phyloP scores from a whole-genome alignment of 1,140 invertebrate genomes.

The Cataglyphis hispanica region DNA sequence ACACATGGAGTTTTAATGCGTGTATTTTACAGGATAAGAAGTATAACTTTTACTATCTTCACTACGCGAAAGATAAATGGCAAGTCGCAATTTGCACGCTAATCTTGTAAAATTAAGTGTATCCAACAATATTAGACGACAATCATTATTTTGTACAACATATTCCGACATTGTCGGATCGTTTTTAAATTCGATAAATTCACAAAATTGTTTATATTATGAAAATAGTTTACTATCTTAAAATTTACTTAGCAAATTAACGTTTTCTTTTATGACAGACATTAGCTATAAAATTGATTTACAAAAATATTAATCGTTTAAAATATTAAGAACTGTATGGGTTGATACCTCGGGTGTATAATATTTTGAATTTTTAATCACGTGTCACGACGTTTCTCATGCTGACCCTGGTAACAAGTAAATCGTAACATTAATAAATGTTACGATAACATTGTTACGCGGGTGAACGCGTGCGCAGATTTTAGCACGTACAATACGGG shows the following conservation, averaged over 20 bases:
- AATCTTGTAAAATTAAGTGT: conserved; percentile 20
- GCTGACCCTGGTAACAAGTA: conserved; percentile 1
- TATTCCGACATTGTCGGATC: background rate
- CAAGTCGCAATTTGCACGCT: conserved; percentile 22
- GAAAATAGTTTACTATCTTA: background rate
- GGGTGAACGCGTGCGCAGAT: conserved; percentile 41
- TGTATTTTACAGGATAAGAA: conserved; percentile 39
- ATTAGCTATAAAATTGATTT: background rate
- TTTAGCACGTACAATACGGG: conserved; percentile 55
- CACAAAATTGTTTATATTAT: background rate
- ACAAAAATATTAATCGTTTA: conserved; percentile 12
- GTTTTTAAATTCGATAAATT: background rate
- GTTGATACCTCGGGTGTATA: background rate
- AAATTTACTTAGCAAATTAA: conserved; percentile 6
- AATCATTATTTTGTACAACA: conserved; percentile 13
- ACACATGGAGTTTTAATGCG: conserved; percentile 45
- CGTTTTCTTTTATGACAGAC: background rate
- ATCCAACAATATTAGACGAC: background rate
- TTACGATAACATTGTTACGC: conserved; percentile 49
- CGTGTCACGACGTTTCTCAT: conserved; percentile 31
- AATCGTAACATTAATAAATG: conserved; percentile 49
- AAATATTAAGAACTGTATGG: background rate
- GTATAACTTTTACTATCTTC: conserved; percentile 44
- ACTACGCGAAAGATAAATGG: conserved; percentile 54
- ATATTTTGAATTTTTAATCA: conserved; percentile 50